These are phyloP conservation scores for Hirtodrosophila confusa DNA, from an alignment of 2,888 invertebrate genomes.

Conservation along the genomic window DNA sequence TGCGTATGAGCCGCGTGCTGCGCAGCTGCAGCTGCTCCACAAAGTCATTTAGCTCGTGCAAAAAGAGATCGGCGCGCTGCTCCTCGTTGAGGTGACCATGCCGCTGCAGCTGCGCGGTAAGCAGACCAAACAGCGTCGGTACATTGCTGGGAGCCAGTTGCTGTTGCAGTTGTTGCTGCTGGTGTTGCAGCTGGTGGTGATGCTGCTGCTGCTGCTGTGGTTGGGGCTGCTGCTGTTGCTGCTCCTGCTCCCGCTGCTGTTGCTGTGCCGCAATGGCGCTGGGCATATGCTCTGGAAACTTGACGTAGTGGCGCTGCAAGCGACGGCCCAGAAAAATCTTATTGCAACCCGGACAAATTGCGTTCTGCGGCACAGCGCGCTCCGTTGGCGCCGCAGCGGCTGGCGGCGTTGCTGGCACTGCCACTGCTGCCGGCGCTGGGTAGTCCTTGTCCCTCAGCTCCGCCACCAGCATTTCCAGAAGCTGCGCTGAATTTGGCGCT, in stretches of 20 bases:
- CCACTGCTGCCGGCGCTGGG: conserved; percentile 20
- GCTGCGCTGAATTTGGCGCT: conserved; percentile 45
- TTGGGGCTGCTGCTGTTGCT: neutral
- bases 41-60: conserved; percentile 82
- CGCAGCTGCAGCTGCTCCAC: conserved; percentile 82
- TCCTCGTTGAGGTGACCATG: conserved; percentile 77
- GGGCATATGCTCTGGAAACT: conserved; percentile 81
- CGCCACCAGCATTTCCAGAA: conserved; percentile 65
- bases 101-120: conserved; percentile 80
- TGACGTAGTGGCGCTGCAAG: conserved; percentile 80
- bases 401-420: neutral
- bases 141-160: conserved; percentile 7
- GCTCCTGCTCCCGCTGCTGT: conserved; percentile 8
- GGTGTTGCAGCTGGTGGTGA: no score
- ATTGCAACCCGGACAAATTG: conserved; percentile 81
- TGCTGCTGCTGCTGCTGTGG: neutral
- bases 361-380: conserved; percentile 72
- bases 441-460: conserved; percentile 74
- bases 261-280: conserved; percentile 25
- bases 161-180: neutral
- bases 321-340: conserved; percentile 83
- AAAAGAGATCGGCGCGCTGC: conserved; percentile 82
- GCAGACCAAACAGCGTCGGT: conserved; percentile 76
- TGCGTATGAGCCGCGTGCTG: conserved; percentile 81
- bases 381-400: conserved; percentile 1